A percentile compares a stretch with the other conserved stretches of the same genome.
Conservation (phyloP, 2,113 vertebrate species). For the Pollimyrus isidori region DNA sequence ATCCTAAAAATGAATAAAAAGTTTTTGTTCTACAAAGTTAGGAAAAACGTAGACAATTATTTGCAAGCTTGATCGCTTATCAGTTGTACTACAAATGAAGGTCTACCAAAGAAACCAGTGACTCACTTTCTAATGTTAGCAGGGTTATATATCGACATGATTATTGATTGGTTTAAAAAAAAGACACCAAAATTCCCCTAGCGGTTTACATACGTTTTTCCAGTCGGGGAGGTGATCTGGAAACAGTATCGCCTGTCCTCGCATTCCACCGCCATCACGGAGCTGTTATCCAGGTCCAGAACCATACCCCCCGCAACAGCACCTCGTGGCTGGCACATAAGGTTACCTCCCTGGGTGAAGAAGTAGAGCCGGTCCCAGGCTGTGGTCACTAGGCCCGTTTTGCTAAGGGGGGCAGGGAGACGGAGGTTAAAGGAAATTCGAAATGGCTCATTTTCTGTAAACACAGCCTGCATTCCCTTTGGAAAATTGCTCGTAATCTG, state of each 20-base stretch:
- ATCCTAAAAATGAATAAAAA: not conserved
- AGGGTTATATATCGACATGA: not conserved
- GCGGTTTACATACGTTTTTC: slow-evolving; percentile 72
- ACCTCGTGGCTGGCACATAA: slow-evolving; percentile 94
- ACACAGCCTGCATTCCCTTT: not conserved
- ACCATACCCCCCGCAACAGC: slow-evolving; percentile 93
- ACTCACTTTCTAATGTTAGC: not conserved
- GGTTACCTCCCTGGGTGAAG: slow-evolving; percentile 97
- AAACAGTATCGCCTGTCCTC: slow-evolving; percentile 96
- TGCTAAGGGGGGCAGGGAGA: slow-evolving; percentile 56
- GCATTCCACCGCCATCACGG: slow-evolving; percentile 94
- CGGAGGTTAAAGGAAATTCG: not conserved
- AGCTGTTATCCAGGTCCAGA: slow-evolving; percentile 97
- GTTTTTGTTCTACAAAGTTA: not conserved
- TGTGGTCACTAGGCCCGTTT: slow-evolving; percentile 93
- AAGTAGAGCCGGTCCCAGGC: slow-evolving; percentile 95
- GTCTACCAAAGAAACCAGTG: not conserved
- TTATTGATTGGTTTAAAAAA: not conserved
- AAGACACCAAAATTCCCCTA: not conserved
- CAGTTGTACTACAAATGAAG: not conserved
- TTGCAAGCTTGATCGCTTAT: not conserved
- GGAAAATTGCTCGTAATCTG: not conserved
- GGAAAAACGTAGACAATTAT: not conserved
- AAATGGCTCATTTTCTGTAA: not conserved
- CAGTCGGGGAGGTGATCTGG: slow-evolving; percentile 87